These are phyloP conservation scores for Diuraphis noxia DNA, from an alignment of 1,140 invertebrate genomes.

Conservation along the genomic window DNA sequence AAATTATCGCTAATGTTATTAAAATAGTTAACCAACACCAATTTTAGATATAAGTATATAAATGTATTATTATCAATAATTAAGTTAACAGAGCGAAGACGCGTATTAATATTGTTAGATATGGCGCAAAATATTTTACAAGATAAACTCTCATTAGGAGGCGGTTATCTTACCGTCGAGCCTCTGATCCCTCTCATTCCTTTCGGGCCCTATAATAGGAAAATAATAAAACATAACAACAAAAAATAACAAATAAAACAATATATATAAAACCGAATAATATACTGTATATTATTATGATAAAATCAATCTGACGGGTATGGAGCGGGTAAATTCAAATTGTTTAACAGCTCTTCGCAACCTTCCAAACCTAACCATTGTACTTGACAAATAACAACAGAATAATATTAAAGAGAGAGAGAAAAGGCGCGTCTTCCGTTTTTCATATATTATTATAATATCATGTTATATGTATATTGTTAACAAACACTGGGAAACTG, in stretches of 20 bases:
- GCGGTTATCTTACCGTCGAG: slow-evolving; percentile 67
- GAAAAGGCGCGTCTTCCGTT: background rate
- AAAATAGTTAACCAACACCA: background rate
- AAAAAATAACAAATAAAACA: background rate
- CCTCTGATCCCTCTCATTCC: slow-evolving; percentile 71
- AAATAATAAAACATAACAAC: slow-evolving; percentile 59
- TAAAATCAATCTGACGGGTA: background rate
- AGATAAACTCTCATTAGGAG: background rate
- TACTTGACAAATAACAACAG: background rate
- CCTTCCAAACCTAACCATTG: no score
- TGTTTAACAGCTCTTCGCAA: background rate
- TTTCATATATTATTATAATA: background rate
- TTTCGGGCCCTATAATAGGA: slow-evolving; percentile 65
- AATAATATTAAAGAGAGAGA: background rate
- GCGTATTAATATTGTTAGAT: background rate
- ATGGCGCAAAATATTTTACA: background rate
- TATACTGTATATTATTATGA: background rate
- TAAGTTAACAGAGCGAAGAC: background rate
- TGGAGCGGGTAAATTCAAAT: background rate
- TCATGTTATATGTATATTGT: background rate
- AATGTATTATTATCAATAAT: background rate
- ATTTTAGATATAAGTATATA: background rate
- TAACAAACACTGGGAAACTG: background rate
- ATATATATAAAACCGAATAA: background rate
- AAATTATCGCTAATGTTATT: background rate